Evolutionary conservation across 2,113 vertebrate genomes (phyloP).

Genomic region (Brachyistius frenatus): DNA sequence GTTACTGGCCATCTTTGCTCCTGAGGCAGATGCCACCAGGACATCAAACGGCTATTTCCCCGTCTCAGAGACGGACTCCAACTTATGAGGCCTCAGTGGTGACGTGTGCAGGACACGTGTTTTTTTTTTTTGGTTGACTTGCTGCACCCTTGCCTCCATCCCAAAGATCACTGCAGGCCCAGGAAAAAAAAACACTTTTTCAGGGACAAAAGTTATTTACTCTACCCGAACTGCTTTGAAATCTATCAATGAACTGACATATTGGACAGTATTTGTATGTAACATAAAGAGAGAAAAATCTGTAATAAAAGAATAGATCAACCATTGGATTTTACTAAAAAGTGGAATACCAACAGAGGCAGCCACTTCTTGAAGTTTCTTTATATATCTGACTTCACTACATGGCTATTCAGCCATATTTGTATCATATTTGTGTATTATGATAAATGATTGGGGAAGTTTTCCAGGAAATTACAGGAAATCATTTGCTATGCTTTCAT

Average conservation of each 20-base stretch:
- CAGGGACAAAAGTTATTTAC: conserved; percentile 44
- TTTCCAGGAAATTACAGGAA: conserved; percentile 33
- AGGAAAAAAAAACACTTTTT: conserved; percentile 18
- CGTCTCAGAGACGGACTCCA: conserved; percentile 74
- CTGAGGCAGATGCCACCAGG: conserved; percentile 41
- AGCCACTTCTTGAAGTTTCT: conserved; percentile 1
- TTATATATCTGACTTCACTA: conserved; percentile 21
- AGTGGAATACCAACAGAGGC: not conserved
- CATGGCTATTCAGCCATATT: conserved; percentile 33
- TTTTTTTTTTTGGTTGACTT: conserved; percentile 2
- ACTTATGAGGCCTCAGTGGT: conserved; percentile 56
- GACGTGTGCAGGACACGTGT: not conserved
- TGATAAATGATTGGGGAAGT: conserved; percentile 35
- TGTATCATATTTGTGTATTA: conserved; percentile 64
- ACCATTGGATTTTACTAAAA: conserved; percentile 18
- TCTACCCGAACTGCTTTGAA: conserved; percentile 10
- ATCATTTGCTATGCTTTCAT: conserved; percentile 12
- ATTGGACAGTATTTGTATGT: conserved; percentile 3
- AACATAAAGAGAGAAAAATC: not conserved
- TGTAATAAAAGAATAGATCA: conserved; percentile 11
- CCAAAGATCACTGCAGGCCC: conserved; percentile 13
- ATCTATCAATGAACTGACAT: conserved; percentile 7
- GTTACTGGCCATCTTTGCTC: conserved; percentile 78
- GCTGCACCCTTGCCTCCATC: conserved; percentile 2
- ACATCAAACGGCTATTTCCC: conserved; percentile 71